Percentiles rank a stretch among this genome's conserved stretches.
phyloP scores from a whole-genome alignment of 1,140 invertebrate genomes.

The Lethocerus indicus region DNA sequence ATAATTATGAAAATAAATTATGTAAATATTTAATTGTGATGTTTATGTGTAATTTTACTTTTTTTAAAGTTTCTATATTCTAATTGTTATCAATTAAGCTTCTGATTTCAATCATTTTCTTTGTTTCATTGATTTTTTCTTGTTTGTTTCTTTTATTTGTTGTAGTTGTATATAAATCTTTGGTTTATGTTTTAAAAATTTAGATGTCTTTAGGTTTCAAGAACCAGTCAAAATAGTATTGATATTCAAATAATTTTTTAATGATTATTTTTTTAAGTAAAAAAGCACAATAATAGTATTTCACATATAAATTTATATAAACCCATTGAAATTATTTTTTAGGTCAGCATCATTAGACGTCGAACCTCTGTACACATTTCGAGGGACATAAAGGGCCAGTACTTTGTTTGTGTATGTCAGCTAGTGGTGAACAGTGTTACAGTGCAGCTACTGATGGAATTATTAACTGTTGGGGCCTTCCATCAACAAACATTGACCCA shows the following conservation, averaged over 20 bases:
- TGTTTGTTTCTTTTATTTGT: too few species aligned
- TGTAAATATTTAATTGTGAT: neutral
- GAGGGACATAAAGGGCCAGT: conserved; percentile 75
- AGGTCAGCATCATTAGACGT: conserved; percentile 86
- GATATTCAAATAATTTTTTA: neutral
- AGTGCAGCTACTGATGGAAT: conserved; percentile 86
- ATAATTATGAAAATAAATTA: neutral
- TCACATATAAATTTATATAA: neutral
- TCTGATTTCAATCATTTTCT: too few species aligned
- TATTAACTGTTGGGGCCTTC: conserved; percentile 93
- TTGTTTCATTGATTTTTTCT: too few species aligned
- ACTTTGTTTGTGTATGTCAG: conserved; percentile 80
- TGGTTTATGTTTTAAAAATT: too few species aligned
- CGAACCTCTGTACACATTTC: conserved; percentile 94
- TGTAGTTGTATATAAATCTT: too few species aligned
- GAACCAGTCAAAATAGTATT: neutral
- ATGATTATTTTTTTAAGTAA: neutral
- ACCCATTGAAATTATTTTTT: conserved; percentile 3
- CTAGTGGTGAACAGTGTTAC: conserved; percentile 82
- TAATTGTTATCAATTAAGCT: too few species aligned
- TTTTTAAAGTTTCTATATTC: too few species aligned
- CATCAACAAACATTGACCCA: conserved; percentile 85
- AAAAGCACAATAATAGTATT: neutral
- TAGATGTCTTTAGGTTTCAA: too few species aligned
- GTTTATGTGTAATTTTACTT: too few species aligned